Conservation (phyloP, 2,888 invertebrate genomes). For the Dyspetes luteomarginatus region DNA sequence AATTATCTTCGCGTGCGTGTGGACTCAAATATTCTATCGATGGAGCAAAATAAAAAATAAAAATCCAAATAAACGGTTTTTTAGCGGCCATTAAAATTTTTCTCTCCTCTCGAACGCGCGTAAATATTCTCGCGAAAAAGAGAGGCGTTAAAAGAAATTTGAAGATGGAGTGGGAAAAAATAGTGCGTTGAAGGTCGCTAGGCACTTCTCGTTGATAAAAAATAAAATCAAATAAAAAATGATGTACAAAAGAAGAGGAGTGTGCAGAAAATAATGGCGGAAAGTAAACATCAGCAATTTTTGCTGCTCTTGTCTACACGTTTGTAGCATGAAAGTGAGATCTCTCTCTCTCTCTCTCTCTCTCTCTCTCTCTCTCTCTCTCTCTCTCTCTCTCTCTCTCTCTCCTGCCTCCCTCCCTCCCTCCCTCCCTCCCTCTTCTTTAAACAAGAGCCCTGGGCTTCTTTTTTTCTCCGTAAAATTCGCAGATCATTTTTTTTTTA, state of each 20-base stretch:
- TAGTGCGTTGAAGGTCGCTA: constrained; percentile 19
- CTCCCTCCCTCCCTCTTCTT: neutral
- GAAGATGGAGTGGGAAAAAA: constrained; percentile 14
- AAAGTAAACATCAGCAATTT: constrained; percentile 46
- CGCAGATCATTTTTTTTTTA: constrained; percentile 29
- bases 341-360: neutral
- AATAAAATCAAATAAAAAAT: constrained; percentile 8
- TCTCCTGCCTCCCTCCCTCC: neutral
- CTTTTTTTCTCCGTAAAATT: constrained; percentile 26
- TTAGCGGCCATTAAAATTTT: constrained; percentile 57
- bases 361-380: constrained; percentile 19
- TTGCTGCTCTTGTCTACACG: constrained; percentile 21
- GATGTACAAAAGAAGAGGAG: constrained; percentile 24
- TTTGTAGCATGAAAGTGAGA: constrained; percentile 27
- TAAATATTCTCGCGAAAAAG: constrained; percentile 28
- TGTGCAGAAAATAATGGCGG: constrained; percentile 38
- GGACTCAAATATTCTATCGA: constrained; percentile 41
- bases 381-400: constrained; percentile 33
- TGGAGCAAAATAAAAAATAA: constrained; percentile 43
- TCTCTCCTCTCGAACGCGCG: constrained; percentile 9
- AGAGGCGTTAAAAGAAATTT: constrained; percentile 1
- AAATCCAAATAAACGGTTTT: constrained; percentile 47
- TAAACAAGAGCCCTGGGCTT: constrained; percentile 9
- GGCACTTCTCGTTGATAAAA: constrained; percentile 36
- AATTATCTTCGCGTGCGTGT: constrained; percentile 7